Conservation (phyloP, 2,113 vertebrate genomes). For the Mormyrus iriodes region DNA sequence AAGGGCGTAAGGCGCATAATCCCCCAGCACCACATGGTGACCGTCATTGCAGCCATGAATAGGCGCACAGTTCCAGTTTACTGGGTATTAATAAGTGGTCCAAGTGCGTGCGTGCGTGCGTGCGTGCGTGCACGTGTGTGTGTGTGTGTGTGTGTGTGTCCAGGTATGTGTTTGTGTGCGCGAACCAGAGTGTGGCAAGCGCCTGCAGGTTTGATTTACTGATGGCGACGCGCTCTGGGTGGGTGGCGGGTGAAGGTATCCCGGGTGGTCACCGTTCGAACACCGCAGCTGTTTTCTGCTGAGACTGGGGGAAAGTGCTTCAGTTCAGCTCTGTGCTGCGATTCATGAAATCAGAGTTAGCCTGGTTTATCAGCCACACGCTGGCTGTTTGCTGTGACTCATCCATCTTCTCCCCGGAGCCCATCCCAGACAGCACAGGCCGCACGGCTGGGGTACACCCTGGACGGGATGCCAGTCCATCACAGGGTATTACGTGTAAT, state of each 20-base stretch:
- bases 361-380: neutral
- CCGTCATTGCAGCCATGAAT: conserved; percentile 11
- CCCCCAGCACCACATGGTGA: neutral
- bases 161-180: neutral
- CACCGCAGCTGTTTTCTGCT: conserved; percentile 9
- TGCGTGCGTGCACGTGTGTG: neutral
- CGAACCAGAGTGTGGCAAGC: neutral
- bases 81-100: conserved; percentile 12
- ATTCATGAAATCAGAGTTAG: neutral
- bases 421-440: neutral
- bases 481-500: neutral
- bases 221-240: neutral
- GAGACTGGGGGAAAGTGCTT: neutral
- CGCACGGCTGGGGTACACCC: neutral
- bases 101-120: neutral
- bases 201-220: neutral
- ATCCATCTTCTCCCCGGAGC: neutral
- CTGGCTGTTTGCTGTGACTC: neutral
- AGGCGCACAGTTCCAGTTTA: conserved; percentile 20
- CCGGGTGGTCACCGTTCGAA: neutral
- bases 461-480: neutral
- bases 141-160: neutral
- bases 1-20: neutral
- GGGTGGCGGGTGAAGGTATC: neutral
- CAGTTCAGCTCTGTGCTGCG: neutral